Evolutionary conservation across 2,113 vertebrate genomes (phyloP), one percentile per base, ranked within the genome.

Genomic region (Meles meles): DNA sequence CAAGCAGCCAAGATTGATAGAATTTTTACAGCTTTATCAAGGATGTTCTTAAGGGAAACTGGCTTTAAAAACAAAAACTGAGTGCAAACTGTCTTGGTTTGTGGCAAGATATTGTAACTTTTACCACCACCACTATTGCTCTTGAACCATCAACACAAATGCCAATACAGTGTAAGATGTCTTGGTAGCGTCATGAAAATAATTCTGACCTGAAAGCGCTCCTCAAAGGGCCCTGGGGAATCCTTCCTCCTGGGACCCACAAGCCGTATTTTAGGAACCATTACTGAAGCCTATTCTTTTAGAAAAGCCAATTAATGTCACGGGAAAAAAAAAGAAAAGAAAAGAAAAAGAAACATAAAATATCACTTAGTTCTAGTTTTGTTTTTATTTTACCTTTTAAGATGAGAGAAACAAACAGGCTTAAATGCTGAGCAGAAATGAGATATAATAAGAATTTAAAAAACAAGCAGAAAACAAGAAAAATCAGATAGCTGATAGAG

Each of bases 361-460:
- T 52, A 65, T 61, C 49, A 47, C 34, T 37, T 39, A 57, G 37
- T 61, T 77, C 76, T 81, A 59, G 69, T 69, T 88, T 72, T 93
- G 34, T 18, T 93, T 84, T 74, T 74, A n/a, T 82, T 71, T 81
- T 90, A n/a, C 55, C 47, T 96, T 88, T 59, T 39, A 91, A 88
- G 55, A 69, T 71, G 34, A 91, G 15, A 81, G 23, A 77, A 82
- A 94, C 9, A 89, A 80, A 88, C 3, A 80, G 39, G 14, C 1
- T 61, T 65, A 76, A 25, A 69, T 49, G 37, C 47, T 93, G 21
- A 82, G 47, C 15, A 92, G 31, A n/a, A 89, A 80, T 23, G 44
- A 72, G 13, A 71, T n/a, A 85, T 4, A 67, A 7, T 57, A 94
- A 89, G 39, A 42, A 96, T 37, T 44, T 79, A 84, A 57, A 18